phyloP scores from a whole-genome alignment of 2,888 invertebrate genomes.

The Thysanoteuthis rhombus region DNA sequence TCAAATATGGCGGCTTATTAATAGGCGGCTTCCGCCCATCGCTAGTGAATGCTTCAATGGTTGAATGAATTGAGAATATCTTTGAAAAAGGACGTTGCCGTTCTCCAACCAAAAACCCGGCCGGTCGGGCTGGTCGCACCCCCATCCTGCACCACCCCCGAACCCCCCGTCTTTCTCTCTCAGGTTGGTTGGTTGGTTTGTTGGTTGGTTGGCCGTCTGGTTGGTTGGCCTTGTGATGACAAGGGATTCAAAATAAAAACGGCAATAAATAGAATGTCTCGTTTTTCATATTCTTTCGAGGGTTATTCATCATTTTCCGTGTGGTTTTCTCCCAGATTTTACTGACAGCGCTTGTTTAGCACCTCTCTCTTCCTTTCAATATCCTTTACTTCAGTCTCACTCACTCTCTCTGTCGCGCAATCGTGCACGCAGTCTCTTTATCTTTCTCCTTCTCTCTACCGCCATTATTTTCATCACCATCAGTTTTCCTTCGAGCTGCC shows the following conservation, averaged over 20 bases:
- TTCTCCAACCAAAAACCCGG: not conserved
- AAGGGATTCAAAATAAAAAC: not conserved
- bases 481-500: too few relatives aligned
- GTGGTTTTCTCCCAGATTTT: not conserved
- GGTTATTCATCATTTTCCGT: not conserved
- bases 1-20: constrained; percentile 12
- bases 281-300: not conserved
- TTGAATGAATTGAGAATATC: constrained; percentile 12
- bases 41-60: not conserved
- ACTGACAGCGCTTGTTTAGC: not conserved
- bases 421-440: too few relatives aligned
- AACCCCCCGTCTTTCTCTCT: not conserved
- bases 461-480: too few relatives aligned
- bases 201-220: not conserved
- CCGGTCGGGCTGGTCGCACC: not conserved
- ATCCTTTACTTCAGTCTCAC: not conserved
- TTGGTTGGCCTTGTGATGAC: not conserved
- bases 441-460: not conserved
- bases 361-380: not conserved
- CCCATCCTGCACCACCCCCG: not conserved
- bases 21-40: not conserved
- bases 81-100: not conserved
- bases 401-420: too few relatives aligned
- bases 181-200: not conserved
- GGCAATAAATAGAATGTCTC: not conserved